Evolutionary conservation across 2,888 invertebrate species (phyloP), one percentile per base, ranked within the genome.

Genomic region (Euzophera pinguis): DNA sequence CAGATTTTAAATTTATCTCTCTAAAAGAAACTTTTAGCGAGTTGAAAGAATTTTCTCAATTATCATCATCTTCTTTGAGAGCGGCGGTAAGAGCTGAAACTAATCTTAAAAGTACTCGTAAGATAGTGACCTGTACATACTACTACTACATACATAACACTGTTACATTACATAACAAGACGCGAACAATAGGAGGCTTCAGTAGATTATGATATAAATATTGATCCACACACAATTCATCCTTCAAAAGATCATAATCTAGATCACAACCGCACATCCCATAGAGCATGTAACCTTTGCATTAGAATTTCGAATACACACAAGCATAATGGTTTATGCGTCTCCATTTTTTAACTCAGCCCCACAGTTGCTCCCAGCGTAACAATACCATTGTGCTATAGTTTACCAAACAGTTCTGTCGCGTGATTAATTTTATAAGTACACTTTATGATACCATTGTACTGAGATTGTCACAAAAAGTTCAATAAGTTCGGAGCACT

Each of bases 361-460:
- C 9, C 14, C 9, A 14, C 8, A 39, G 39, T 14, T 16, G 16
- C 39, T 3, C 32, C 8, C 32, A 3, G 22, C 1, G 9, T 9
- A 10, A 73, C 73, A 82, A 78, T 63, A 55, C 62, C 59, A 74
- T 83, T 82, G 82, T 83, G 65, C 54, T 52, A 68, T 72, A 87
- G 89, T 89, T 85, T 89, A 84, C 88, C 85, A 88, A 89, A 75
- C 73, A 60, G 65, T 74, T 73, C 73, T 64, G 71, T 73, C 71
- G 76, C 81, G 80, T 85, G 87, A 88, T 88, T 85, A 86, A 85
- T 87, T 82, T 43, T 35, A 51, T 34, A 45, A 45, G 45, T 13
- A 32, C 32, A 14, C 32, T 45, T 14, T 16, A 8, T 32, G 14
- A 14, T 16, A 1, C 9, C 5, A 45, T 45, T 45, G 45, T 45